Evolutionary conservation across 2,797 vertebrate genomes (phyloP).

Genomic region (Malurus leucopterus): DNA sequence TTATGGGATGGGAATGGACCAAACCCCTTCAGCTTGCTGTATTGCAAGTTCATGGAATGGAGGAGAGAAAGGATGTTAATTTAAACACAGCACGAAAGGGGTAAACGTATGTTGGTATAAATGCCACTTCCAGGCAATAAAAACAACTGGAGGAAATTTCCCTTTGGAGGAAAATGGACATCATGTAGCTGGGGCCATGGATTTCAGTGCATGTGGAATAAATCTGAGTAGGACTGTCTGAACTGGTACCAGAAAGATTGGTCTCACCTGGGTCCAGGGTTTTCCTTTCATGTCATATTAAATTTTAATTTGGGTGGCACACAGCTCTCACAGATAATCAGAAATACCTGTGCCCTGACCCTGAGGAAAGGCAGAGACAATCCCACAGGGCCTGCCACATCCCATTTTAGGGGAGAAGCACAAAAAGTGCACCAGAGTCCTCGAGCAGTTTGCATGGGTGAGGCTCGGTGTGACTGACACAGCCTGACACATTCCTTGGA

Average conservation of each 20-base stretch:
- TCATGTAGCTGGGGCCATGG: neutral
- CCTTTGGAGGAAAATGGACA: neutral
- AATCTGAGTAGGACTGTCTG: neutral
- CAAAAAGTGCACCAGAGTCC: neutral
- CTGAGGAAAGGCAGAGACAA: neutral
- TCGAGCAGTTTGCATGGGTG: rapidly evolving
- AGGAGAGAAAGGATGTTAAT: neutral
- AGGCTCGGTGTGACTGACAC: neutral
- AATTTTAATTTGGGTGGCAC: neutral
- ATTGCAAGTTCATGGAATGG: neutral
- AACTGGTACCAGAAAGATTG: neutral
- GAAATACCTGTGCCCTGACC: no score
- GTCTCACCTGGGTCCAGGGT: neutral
- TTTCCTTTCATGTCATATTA: neutral
- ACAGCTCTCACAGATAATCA: no score
- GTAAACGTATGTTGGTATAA: neutral
- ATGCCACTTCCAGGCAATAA: neutral
- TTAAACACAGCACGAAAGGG: neutral
- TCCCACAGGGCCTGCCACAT: neutral
- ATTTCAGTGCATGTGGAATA: neutral
- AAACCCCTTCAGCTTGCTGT: neutral
- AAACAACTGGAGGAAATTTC: neutral
- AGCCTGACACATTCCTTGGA: neutral
- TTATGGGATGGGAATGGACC: neutral
- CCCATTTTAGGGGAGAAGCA: neutral